Base-by-base conservation (phyloP, 2,113 vertebrate genomes). In the Cyphomyrus plagiostoma region DNA sequence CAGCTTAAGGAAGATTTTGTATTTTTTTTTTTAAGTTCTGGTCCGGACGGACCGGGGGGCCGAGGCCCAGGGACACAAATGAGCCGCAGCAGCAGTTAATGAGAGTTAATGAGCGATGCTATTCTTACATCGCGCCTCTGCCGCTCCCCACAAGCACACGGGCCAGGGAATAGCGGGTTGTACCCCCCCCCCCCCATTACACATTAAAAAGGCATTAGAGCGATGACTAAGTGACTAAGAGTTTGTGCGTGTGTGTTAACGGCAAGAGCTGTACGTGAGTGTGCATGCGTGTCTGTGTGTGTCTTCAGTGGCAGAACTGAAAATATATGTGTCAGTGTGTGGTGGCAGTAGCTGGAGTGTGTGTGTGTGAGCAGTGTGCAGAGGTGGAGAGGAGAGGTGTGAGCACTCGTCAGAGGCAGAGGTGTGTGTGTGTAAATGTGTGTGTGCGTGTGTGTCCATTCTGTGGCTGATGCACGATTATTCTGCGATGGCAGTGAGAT, bases 181-280 rank as follows among this genome's bases (percentile, higher is more conserved):
- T 48, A 52, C 45, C 88, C 13, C 88, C 74, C 66, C 50, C 15
- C 50, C 52, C 46, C 50, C 50, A 10, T 26, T 77, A 46, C 88
- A 89, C 88, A 89, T 89, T 89, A 89, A 80, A 89, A 89, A 89
- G 88, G 70, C 88, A 89, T 89, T 89, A 89, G n/a, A 89, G 49
- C 66, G 4, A 48, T 80, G 88, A 74, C 88, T 89, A 21, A 89
- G 70, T 80, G 88, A 77, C 58, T 88, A 26, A 26, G 62, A 88
- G 88, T 26, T 62, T 56, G 85, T 87, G n/a, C 84, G 15, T 86
- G 84, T 26, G 26, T 26, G 46, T 86, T 49, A 50, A 13, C 15
- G 46, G 84, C 84, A 21, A 13, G n/a, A 50, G 46, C 77, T 86
- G 85, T 49, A 17, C 2, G 15, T 83, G 17, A 46, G 39, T 83